Evolutionary conservation across 1,140 invertebrate species (phyloP).

Genomic region (Oryzaephilus surinamensis): DNA sequence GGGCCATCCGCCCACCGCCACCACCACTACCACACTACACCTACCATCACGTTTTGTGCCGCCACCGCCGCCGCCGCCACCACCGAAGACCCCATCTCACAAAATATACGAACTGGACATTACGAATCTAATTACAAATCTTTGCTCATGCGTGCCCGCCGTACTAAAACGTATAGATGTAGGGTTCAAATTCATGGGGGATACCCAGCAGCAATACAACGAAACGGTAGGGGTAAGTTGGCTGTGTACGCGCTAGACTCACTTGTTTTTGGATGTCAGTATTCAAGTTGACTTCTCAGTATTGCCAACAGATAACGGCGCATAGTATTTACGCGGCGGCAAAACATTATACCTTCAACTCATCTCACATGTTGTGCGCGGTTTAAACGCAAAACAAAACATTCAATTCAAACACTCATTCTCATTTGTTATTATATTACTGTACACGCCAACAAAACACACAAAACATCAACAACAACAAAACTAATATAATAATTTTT

Average conservation of each 20-base stretch:
- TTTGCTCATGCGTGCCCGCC: slow-evolving; percentile 37
- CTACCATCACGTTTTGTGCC: slow-evolving; percentile 4
- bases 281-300: slow-evolving; percentile 19
- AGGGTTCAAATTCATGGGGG: slow-evolving; percentile 22
- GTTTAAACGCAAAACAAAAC: too few relatives aligned
- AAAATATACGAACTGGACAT: slow-evolving; percentile 38
- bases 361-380: too few relatives aligned
- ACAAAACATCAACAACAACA: too few relatives aligned
- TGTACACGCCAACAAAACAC: too few relatives aligned
- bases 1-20: neutral
- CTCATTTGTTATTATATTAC: too few relatives aligned
- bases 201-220: slow-evolving; percentile 14
- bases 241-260: slow-evolving; percentile 14
- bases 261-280: slow-evolving; percentile 22
- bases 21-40: slow-evolving; percentile 2
- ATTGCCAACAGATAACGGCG: slow-evolving; percentile 10
- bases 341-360: too few relatives aligned
- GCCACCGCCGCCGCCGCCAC: slow-evolving; percentile 1
- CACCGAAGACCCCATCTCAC: slow-evolving; percentile 12
- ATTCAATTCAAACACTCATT: too few relatives aligned
- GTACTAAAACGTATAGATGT: slow-evolving; percentile 9
- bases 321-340: too few relatives aligned
- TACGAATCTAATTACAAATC: slow-evolving; percentile 39
- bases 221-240: slow-evolving; percentile 26
- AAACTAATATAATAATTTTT: too few relatives aligned